Percentiles rank a stretch among this genome's conserved stretches.
phyloP scores from a whole-genome alignment of 2,797 vertebrate genomes.

The Pseudochaenichthys georgianus region DNA sequence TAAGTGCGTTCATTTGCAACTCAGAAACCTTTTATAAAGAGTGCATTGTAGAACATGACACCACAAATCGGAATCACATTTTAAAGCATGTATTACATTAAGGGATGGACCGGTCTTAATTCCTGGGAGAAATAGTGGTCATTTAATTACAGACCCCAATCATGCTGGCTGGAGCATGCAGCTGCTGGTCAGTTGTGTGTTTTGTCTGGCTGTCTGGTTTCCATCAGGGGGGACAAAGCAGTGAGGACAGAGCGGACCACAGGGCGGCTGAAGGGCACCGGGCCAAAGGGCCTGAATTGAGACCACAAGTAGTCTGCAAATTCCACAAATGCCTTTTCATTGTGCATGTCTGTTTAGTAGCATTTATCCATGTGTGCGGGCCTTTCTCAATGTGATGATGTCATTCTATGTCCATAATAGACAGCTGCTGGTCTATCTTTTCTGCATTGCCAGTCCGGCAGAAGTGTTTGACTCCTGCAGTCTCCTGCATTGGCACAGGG shows the following conservation, averaged over 20 bases:
- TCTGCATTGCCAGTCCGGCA: conserved; percentile 42
- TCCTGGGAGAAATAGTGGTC: neutral
- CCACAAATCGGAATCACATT: neutral
- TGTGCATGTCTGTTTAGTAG: conserved; percentile 70
- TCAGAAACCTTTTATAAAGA: neutral
- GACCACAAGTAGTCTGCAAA: conserved; percentile 73
- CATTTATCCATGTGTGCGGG: conserved; percentile 71
- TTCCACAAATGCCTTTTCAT: conserved; percentile 80
- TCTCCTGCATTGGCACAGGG: conserved; percentile 45
- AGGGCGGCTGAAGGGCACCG: conserved; percentile 56
- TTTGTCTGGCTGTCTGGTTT: conserved; percentile 75
- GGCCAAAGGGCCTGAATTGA: conserved; percentile 69
- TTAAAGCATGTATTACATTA: neutral
- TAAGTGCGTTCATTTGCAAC: neutral
- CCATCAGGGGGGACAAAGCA: conserved; percentile 72
- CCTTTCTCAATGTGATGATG: conserved; percentile 63
- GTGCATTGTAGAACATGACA: neutral
- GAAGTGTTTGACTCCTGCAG: conserved; percentile 64
- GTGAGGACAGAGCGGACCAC: conserved; percentile 46
- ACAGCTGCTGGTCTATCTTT: conserved; percentile 64
- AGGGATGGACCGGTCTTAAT: neutral
- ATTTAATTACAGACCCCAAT: conserved; percentile 41
- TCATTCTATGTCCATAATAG: conserved; percentile 59
- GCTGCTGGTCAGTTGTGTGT: conserved; percentile 72
- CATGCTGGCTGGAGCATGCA: conserved; percentile 42